These are phyloP conservation scores for Acestrorhynchus altus DNA, from an alignment of 2,797 vertebrate species.

Conservation along the genomic window DNA sequence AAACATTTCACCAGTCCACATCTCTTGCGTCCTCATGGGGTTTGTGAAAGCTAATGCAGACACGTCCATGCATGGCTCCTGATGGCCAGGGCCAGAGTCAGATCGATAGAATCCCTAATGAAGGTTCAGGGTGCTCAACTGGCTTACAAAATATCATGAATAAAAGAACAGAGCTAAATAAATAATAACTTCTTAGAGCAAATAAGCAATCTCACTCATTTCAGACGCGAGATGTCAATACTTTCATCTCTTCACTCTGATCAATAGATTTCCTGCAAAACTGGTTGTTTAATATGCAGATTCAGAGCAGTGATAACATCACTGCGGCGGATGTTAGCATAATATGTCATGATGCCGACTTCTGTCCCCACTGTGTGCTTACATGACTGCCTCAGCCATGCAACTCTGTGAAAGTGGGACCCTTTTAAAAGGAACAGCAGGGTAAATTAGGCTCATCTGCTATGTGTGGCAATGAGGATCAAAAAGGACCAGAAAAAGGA, in stretches of 20 bases:
- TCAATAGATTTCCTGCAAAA: slow-evolving; percentile 17
- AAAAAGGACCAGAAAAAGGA: background rate
- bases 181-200: slow-evolving; percentile 16
- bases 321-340: background rate
- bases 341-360: no score
- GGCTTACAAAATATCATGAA: slow-evolving; percentile 14
- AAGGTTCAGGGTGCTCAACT: slow-evolving; percentile 6
- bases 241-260: background rate
- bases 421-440: background rate
- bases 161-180: slow-evolving; percentile 35
- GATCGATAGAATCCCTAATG: slow-evolving; percentile 19
- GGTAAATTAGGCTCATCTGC: background rate
- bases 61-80: background rate
- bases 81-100: background rate
- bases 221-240: slow-evolving; percentile 5
- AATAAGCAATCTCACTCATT: slow-evolving; percentile 11
- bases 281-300: slow-evolving; percentile 1
- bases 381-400: background rate
- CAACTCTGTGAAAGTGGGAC: background rate
- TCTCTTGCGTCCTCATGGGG: background rate
- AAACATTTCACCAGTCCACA: background rate
- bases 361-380: background rate
- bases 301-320: background rate
- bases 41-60: background rate
- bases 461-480: background rate